phyloP scores from a whole-genome alignment of 1,140 invertebrate genomes.

The Bradysia coprophila region DNA sequence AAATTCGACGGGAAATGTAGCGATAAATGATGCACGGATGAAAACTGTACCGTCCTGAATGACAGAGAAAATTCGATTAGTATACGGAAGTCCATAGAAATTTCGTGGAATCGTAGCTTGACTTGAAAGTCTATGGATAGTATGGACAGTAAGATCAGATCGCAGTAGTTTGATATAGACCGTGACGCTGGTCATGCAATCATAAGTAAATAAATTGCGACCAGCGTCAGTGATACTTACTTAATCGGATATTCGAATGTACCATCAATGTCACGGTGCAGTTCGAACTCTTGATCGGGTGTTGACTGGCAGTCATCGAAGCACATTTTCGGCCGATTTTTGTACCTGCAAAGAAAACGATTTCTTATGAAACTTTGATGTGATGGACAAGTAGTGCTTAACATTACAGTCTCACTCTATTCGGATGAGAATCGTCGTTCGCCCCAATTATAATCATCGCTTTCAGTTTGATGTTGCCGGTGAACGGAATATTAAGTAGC shows the following conservation, averaged over 20 bases:
- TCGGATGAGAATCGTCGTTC: constrained; percentile 65
- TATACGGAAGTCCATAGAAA: too few species aligned
- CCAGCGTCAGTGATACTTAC: too few species aligned
- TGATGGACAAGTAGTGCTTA: background rate
- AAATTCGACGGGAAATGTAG: constrained; percentile 80
- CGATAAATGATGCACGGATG: constrained; percentile 68
- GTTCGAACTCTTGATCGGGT: constrained; percentile 83
- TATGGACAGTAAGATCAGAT: too few species aligned
- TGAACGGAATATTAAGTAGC: constrained; percentile 90
- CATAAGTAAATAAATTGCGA: too few species aligned
- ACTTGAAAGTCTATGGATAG: too few species aligned
- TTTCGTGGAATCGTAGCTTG: too few species aligned
- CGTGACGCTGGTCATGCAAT: too few species aligned
- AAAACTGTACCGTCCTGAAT: constrained; percentile 76
- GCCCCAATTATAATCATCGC: constrained; percentile 80
- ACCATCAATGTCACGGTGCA: constrained; percentile 59
- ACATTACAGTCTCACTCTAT: constrained; percentile 61
- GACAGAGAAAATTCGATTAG: constrained; percentile 7
- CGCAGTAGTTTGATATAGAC: too few species aligned
- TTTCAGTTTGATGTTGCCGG: constrained; percentile 86
- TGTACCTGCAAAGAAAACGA: constrained; percentile 43
- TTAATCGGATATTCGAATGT: constrained; percentile 75
- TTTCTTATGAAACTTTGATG: constrained; percentile 2
- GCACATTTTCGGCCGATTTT: constrained; percentile 82
- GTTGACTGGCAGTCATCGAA: constrained; percentile 63